Base-by-base conservation (phyloP, 2,797 vertebrate genomes). In the Rachycentron canadum region DNA sequence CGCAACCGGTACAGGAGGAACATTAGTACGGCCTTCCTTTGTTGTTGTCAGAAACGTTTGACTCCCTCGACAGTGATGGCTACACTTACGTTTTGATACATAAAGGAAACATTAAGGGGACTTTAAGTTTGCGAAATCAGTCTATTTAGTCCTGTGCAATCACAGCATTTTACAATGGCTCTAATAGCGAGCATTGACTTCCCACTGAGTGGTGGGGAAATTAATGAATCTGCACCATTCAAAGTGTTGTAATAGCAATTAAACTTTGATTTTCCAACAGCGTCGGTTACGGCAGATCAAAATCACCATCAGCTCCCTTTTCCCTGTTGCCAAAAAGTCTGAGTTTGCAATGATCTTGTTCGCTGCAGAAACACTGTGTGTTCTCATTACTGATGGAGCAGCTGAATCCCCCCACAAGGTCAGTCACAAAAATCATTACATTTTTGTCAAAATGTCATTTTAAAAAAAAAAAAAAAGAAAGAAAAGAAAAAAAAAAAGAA, bases 381-480 rank as follows among this genome's bases (percentile, higher is more conserved):
- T 57, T 65, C 26, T 69, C 14, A 60, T 56, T 53, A 74, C 17
- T 28, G 60, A 49, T 41, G 21, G 52, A 64, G 43, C 50, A 41
- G 40, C 11, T 16, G 25, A 78, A 28, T 83, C 69, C 25, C n/a
- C 14, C 58, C 50, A 25, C 79, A 63, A 84, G 76, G 71, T 87
- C 76, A 71, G 49, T 43, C 28, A 17, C 0, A 41, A 41, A 79
- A 77, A 32, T 43, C 8, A 43, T 68, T 73, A 25, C 10, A 21
- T 61, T 73, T 75, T 61, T 79, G 49, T 84, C 41, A 78, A 73
- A 52, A 60, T 60, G 16, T 10, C 45, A 52, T 43, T 36, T 32
- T 32, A 32, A 32, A 7, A 32, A 32, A 32, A 32, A 32, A n/a
- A n/a, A n/a, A n/a, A n/a, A n/a, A n/a, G n/a, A 32, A 32, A n/a